Evolutionary conservation across 2,797 vertebrate species (phyloP), one percentile per base, ranked within the genome.

Genomic region (Crocodylus rhombifer): DNA sequence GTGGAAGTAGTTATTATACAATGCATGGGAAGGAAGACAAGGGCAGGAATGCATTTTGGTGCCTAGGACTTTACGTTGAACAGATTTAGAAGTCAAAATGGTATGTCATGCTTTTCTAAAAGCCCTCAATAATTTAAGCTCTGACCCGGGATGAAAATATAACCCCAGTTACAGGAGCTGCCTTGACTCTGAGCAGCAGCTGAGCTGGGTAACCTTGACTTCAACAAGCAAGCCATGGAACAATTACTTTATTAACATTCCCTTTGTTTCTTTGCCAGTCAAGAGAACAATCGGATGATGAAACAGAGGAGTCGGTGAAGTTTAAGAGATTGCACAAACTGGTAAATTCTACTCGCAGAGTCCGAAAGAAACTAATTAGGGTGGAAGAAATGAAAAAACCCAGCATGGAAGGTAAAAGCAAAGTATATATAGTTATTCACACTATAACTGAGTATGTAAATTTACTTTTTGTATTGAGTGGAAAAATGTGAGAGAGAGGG

Each of bases 281-380:
- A 96, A 98, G 98, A 96, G 99, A 99, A 96, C 99, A 99, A 97
- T 99, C 99, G 2, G 99, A 99, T 88, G 99, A 99, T 97, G 99
- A 99, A 96, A 98, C 98, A 0, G 99, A 99, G 97, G 99, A 99
- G 96, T 99, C 99, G 0, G 98, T 99, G 97, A 99, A 99, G 98
- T 99, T 99, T 97, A 99, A 99, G 97, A 98, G 99, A 84, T 98
- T 99, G 93, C 99, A 99, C 97, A 99, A 99, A 96, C 98, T 99
- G 98, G 99, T 99, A 60, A 99, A 99, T 98, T 99, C 99, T 33
- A 99, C 99, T 77, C 99, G 99, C 67, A 98, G 99, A 92, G 99
- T 99, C 96, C 98, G 98, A 94, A 99, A 99, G 97, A 99, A 99
- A 94, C 99, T 99, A 81, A 99, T 99, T 95, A 99, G 99, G 97